A percentile compares a stretch with the other conserved stretches of the same genome.
phyloP scores from a whole-genome alignment of 2,888 invertebrate genomes.

The Pherbina coryleti region DNA sequence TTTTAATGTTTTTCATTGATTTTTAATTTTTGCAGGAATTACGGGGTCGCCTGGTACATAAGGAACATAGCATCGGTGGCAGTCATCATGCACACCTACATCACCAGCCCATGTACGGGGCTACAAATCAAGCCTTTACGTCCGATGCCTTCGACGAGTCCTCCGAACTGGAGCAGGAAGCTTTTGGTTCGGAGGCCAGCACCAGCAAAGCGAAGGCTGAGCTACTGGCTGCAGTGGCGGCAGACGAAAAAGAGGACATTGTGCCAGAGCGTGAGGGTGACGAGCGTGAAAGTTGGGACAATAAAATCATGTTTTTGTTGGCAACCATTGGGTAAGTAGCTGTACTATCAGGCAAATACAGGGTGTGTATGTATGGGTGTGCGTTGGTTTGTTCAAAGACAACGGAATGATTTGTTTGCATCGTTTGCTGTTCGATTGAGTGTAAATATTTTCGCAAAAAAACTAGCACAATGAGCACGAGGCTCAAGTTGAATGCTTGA shows the following conservation, averaged over 20 bases:
- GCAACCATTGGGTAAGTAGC: conserved; percentile 83
- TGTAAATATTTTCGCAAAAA: neutral
- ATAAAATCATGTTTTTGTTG: conserved; percentile 89
- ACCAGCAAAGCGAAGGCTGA: conserved; percentile 63
- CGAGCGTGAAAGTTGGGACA: conserved; percentile 92
- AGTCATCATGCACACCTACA: conserved; percentile 70
- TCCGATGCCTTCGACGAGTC: conserved; percentile 67
- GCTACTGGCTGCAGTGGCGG: conserved; percentile 69
- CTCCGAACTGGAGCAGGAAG: conserved; percentile 61
- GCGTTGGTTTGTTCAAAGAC: neutral
- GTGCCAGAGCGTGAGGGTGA: conserved; percentile 78
- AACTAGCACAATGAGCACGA: neutral
- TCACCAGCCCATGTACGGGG: conserved; percentile 78
- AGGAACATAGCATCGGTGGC: conserved; percentile 79
- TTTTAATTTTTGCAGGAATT: conserved; percentile 72
- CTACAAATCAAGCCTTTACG: conserved; percentile 86
- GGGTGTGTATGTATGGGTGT: neutral
- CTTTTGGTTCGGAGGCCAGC: conserved; percentile 65
- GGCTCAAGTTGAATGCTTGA: neutral
- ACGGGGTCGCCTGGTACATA: conserved; percentile 80
- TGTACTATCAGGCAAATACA: neutral
- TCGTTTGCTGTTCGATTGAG: conserved; percentile 11
- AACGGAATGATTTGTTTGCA: neutral
- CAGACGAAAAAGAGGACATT: conserved; percentile 72
- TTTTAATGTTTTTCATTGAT: neutral